Evolutionary conservation across 2,797 vertebrate species (phyloP), one percentile per base, ranked within the genome.

Genomic region (Eulemur mongoz): DNA sequence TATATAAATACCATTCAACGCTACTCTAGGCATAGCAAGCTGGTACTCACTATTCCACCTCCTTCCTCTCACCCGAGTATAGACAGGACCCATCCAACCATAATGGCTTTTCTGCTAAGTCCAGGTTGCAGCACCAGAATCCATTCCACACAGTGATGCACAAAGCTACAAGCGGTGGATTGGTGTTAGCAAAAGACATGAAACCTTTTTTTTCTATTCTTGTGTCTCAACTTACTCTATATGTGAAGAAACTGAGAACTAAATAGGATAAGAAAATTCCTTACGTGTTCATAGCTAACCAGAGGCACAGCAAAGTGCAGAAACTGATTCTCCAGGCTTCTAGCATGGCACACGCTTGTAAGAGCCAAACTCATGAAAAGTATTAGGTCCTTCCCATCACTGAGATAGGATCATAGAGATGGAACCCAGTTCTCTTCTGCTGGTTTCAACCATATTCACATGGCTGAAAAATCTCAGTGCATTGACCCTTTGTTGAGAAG

Each of bases 401-500:
- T 27, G 50, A 38, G 4, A 30, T 1, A 38, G 6, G 57, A 57
- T 30, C 72, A 50, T 11, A 13, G 67, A 91, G 32, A 52, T 32
- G 18, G 10, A 79, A 45, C 7, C 3, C 25, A 10, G 0, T 4
- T 78, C 17, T 45, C 11, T 79, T 59, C n/a, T 67, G 3, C 63
- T 52, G 27, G 17, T 48, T 83, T 83, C 52, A 14, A 76, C 32
- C n/a, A 1, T 61, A 25, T 20, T 57, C 22, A 25, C 2, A 35
- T 17, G 25, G 17, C 25, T 84, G 59, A 23, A 13, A 79, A 73
- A 25, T 61, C 40, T 52, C 79, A 63, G 38, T 10, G 5, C 25
- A 8, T 20, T 38, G 70, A 52, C 50, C 10, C 38, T 94, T 93
- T 82, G 35, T 85, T 75, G n/a, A 84, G 27, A 50, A 35, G 18